phyloP scores from a whole-genome alignment of 2,888 invertebrate species.

The Mongoloraphidia duomilia region DNA sequence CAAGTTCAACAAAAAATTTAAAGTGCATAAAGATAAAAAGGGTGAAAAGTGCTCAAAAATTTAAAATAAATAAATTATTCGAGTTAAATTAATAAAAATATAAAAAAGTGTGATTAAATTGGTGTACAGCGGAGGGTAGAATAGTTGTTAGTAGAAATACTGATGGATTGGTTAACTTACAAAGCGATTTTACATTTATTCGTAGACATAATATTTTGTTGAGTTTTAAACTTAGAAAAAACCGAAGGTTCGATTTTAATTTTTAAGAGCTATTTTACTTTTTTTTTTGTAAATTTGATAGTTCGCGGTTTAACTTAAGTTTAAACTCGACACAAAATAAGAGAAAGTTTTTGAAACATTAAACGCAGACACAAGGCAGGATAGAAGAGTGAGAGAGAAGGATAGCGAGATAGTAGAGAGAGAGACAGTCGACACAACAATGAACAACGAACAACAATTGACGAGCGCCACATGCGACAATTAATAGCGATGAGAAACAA shows the following conservation, averaged over 20 bases:
- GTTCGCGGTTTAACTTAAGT: too few relatives aligned
- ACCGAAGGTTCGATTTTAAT: too few relatives aligned
- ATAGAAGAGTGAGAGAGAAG: not conserved
- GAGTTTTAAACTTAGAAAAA: too few relatives aligned
- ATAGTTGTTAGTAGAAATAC: too few relatives aligned
- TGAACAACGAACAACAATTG: conserved; percentile 28
- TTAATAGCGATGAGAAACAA: not conserved
- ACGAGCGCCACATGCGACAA: conserved; percentile 27
- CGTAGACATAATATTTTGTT: too few relatives aligned
- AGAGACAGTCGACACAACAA: conserved; percentile 26
- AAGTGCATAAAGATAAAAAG: too few relatives aligned
- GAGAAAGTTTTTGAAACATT: not conserved
- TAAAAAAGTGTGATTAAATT: not conserved
- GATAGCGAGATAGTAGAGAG: conserved; percentile 20
- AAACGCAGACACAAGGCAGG: not conserved
- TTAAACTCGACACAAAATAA: not conserved
- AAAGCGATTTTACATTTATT: too few relatives aligned
- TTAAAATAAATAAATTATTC: conserved; percentile 2
- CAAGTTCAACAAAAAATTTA: too few relatives aligned
- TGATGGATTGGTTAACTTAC: too few relatives aligned
- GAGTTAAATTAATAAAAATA: conserved; percentile 1
- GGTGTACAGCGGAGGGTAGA: too few relatives aligned
- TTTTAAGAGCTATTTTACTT: too few relatives aligned
- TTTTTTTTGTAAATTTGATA: too few relatives aligned
- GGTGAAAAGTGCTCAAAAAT: not conserved